Base-by-base conservation (phyloP, 2,113 vertebrate species). In the Osmerus mordax region DNA sequence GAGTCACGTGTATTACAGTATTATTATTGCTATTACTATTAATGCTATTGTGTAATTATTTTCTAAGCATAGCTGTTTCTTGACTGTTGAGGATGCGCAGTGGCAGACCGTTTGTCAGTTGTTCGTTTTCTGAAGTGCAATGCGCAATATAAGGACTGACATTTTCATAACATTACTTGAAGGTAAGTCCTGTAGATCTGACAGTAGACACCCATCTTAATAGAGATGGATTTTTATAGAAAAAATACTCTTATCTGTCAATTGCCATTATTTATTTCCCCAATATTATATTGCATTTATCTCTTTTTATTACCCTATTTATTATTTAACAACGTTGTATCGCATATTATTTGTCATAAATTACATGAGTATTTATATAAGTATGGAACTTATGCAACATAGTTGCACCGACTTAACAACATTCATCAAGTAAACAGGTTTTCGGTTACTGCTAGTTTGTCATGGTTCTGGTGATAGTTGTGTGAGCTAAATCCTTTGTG, bases 291-390 rank as follows among this genome's bases (percentile, higher is more conserved):
- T 89, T 82, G 81, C 91, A 91, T 93, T 86, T 95, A 93, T 95
- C 92, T 91, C 90, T 92, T 90, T 64, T 88, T 92, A 94, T 67
- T 89, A 93, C 87, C 81, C 91, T 98, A 99, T 99, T 98, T 98
- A 98, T 98, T 97, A 96, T 97, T 99, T 97, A 94, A 93, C 92
- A 90, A 89, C 92, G 91, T 95, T 95, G 92, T 96, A 96, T 93
- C 92, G 93, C 90, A 93, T 92, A 96, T 97, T 98, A 98, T 99
- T 99, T 98, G 98, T 98, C 95, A 92, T 96, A 93, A 91, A 93
- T 92, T 94, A 93, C 93, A 95, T 96, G 81, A 88, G 79, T 92
- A 98, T 98, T 99, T 98, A 96, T 96, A 93, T 93, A 92, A 89
- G 87, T 91, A 94, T 96, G 94, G 90, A 94, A 80, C 89, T 92